Percentiles rank a stretch among this genome's conserved stretches.
Conservation (phyloP, 2,888 invertebrate genomes). For the Spicauda simplicius region DNA sequence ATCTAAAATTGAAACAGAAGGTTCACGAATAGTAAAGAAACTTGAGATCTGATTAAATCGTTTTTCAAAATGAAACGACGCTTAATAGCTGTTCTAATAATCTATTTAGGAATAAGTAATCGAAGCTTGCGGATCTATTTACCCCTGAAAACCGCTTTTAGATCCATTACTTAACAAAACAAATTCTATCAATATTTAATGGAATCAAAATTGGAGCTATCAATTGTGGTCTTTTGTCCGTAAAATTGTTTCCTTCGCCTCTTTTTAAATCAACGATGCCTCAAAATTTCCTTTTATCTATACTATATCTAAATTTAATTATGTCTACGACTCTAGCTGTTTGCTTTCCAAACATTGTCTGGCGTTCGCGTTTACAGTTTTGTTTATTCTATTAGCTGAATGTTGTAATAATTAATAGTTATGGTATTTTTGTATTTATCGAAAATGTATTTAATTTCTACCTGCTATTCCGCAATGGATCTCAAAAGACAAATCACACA, state of each 20-base stretch:
- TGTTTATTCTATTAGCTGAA: too few relatives aligned
- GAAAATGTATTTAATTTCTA: too few relatives aligned
- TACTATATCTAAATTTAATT: not conserved
- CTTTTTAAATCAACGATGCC: not conserved
- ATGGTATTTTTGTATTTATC: too few relatives aligned
- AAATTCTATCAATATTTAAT: slow-evolving; percentile 11
- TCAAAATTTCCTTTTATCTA: not conserved
- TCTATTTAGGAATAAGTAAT: slow-evolving; percentile 10
- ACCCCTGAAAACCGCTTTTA: not conserved
- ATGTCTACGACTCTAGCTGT: too few relatives aligned
- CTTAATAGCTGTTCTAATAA: not conserved
- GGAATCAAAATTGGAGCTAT: slow-evolving; percentile 12
- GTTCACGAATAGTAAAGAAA: too few relatives aligned
- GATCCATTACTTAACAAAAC: slow-evolving; percentile 21
- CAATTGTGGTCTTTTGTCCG: not conserved
- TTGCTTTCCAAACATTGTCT: too few relatives aligned
- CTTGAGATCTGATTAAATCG: not conserved
- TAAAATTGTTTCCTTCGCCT: not conserved
- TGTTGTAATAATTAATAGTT: too few relatives aligned
- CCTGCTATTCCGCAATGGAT: too few relatives aligned
- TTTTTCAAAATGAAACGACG: not conserved
- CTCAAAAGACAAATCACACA: too few relatives aligned
- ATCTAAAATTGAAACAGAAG: too few relatives aligned
- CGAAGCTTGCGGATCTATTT: slow-evolving; percentile 6
- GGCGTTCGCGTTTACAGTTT: too few relatives aligned